Percentiles rank a stretch among this genome's conserved stretches.
Evolutionary conservation across 2,113 vertebrate genomes (phyloP).

Genomic region (Trogon surrucura): DNA sequence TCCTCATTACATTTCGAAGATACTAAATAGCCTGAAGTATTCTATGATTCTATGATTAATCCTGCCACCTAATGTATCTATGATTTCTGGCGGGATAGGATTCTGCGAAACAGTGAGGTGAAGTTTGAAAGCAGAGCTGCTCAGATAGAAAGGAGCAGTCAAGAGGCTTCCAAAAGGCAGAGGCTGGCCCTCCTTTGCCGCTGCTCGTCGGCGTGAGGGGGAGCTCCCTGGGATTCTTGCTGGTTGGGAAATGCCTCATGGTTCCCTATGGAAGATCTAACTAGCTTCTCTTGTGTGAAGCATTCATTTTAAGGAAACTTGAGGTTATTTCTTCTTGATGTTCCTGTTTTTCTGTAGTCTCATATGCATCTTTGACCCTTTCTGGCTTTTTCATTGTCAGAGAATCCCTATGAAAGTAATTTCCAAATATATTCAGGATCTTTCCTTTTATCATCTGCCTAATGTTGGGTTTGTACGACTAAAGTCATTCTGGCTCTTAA

Average conservation of each 20-base stretch:
- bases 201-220: no score
- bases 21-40: background rate
- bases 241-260: fast-evolving
- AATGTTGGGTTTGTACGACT: background rate
- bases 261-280: background rate
- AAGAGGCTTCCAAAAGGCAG: background rate
- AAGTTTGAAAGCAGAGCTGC: background rate
- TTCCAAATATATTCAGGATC: background rate
- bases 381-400: background rate
- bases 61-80: background rate
- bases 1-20: background rate
- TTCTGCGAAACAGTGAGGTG: background rate
- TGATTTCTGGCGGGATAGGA: background rate
- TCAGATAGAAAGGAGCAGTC: background rate
- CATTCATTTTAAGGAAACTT: background rate
- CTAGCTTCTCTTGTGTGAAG: background rate
- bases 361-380: background rate
- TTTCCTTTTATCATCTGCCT: background rate
- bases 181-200: background rate
- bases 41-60: no score
- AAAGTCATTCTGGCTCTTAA: background rate
- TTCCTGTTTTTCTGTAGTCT: background rate
- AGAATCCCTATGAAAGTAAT: background rate
- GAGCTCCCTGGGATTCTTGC: background rate
- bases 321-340: background rate